These are phyloP conservation scores for Ctenosaura bakeri DNA, from an alignment of 2,797 vertebrate species.

Conservation along the genomic window DNA sequence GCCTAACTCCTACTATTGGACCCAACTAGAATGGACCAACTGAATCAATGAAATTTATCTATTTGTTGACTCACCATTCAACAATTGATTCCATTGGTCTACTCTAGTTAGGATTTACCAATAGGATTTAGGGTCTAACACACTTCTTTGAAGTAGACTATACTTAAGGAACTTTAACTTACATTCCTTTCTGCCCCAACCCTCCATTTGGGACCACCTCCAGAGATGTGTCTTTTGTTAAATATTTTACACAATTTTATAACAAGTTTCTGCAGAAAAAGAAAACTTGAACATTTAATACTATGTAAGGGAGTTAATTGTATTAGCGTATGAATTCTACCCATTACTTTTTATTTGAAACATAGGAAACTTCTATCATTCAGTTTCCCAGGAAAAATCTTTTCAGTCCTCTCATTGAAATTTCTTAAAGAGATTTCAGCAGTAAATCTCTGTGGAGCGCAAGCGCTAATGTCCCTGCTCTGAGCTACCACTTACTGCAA, in stretches of 20 bases:
- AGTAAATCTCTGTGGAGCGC: not conserved
- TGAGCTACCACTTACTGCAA: not conserved
- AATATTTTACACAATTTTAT: slow-evolving; percentile 19
- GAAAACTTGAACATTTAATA: slow-evolving; percentile 19
- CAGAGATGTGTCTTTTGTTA: slow-evolving; percentile 2
- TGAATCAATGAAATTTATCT: too few relatives aligned
- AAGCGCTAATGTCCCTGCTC: not conserved
- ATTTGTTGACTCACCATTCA: too few relatives aligned
- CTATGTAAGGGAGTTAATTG: slow-evolving; percentile 6
- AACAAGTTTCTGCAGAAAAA: slow-evolving; percentile 11
- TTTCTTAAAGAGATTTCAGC: not conserved
- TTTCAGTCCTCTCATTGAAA: not conserved
- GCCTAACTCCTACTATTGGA: too few relatives aligned
- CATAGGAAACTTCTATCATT: not conserved
- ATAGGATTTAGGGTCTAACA: not conserved
- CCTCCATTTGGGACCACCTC: not conserved
- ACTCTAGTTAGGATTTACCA: too few relatives aligned
- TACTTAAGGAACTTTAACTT: not conserved
- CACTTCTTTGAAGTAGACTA: not conserved
- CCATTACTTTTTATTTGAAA: not conserved
- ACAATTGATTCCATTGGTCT: too few relatives aligned
- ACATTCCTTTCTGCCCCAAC: not conserved
- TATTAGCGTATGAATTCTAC: not conserved
- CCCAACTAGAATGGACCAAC: too few relatives aligned
- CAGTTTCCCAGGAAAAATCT: not conserved